A percentile compares a stretch with the other conserved stretches of the same genome.
phyloP scores from a whole-genome alignment of 2,797 vertebrate genomes.

The Syndactyla subalaris region DNA sequence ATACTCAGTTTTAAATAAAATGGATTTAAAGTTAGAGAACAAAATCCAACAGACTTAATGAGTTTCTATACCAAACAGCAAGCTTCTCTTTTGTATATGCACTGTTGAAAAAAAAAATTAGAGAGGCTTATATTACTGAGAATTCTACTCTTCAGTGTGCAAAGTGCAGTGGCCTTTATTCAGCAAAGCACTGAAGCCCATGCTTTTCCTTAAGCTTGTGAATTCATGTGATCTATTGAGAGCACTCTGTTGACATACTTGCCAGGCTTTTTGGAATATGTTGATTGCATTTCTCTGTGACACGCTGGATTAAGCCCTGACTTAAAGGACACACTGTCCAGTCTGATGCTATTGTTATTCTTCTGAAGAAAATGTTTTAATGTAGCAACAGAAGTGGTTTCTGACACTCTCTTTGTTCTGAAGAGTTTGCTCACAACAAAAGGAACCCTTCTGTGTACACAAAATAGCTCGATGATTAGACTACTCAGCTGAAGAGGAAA shows the following conservation, averaged over 20 bases:
- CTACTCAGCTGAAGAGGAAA: neutral
- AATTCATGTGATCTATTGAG: neutral
- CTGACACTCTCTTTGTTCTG: slow-evolving; percentile 1
- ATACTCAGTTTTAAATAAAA: neutral
- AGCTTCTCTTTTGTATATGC: neutral
- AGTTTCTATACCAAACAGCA: neutral
- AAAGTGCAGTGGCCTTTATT: neutral
- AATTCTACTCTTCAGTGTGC: neutral
- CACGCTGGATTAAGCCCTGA: neutral
- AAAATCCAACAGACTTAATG: neutral
- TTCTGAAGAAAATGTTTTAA: neutral
- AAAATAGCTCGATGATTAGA: slow-evolving; percentile 44
- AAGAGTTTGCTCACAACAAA: slow-evolving; percentile 12
- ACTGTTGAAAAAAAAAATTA: neutral
- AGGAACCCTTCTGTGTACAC: slow-evolving; percentile 13
- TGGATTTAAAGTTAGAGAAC: neutral
- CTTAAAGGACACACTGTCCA: neutral
- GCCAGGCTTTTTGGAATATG: neutral
- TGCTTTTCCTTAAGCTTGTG: neutral
- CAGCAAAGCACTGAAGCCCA: neutral
- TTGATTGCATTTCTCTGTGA: neutral
- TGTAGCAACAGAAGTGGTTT: neutral
- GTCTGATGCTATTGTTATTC: neutral
- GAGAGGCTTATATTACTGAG: neutral
- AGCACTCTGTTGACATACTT: neutral